A percentile compares a stretch with the other conserved stretches of the same genome.
Evolutionary conservation across 1,140 invertebrate species (phyloP).

Genomic region (Lerema accius): DNA sequence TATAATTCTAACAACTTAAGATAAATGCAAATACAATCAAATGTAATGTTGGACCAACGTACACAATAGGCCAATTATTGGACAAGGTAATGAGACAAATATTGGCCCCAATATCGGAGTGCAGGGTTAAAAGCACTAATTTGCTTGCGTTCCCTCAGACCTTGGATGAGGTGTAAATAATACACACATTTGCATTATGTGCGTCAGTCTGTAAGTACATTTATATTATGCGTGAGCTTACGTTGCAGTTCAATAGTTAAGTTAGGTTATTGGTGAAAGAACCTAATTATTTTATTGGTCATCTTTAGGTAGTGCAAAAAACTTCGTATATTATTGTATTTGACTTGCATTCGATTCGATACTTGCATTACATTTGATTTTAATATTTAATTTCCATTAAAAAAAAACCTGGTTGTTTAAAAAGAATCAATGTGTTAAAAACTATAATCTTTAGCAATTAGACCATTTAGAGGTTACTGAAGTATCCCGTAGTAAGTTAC

Average conservation of each 20-base stretch:
- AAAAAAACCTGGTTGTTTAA: too few relatives aligned
- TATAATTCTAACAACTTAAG: too few relatives aligned
- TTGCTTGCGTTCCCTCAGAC: slow-evolving; percentile 39
- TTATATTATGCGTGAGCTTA: slow-evolving; percentile 7
- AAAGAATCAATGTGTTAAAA: too few relatives aligned
- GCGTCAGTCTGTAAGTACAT: slow-evolving; percentile 20
- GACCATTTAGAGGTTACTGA: too few relatives aligned
- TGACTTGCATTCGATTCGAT: too few relatives aligned
- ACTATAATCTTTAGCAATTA: too few relatives aligned
- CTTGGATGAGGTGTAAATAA: slow-evolving; percentile 47
- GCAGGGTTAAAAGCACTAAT: slow-evolving; percentile 26
- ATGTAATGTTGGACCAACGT: background rate
- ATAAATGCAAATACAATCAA: background rate
- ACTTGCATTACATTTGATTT: too few relatives aligned
- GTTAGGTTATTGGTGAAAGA: background rate
- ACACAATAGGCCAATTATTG: background rate
- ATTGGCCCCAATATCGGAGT: background rate
- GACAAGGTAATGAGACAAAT: background rate
- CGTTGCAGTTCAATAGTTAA: slow-evolving; percentile 3
- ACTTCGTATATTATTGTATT: background rate
- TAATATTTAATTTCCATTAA: too few relatives aligned
- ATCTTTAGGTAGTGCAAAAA: too few relatives aligned
- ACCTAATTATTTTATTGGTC: background rate
- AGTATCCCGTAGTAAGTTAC: too few relatives aligned
- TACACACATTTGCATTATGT: slow-evolving; percentile 29